phyloP scores from a whole-genome alignment of 2,113 vertebrate species.

The Tachuris rubrigastra region DNA sequence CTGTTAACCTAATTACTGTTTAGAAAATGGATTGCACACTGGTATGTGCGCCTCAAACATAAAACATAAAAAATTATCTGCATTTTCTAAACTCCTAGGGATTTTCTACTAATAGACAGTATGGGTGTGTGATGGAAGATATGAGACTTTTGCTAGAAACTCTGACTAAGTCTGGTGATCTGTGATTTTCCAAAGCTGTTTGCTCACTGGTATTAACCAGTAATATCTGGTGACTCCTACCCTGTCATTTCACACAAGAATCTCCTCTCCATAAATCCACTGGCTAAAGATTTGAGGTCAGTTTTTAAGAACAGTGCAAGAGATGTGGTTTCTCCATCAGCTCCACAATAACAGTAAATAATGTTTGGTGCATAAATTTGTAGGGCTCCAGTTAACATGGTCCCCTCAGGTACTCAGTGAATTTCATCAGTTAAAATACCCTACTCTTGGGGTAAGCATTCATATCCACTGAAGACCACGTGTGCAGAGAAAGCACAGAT shows the following conservation, averaged over 20 bases:
- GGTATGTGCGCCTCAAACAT: neutral
- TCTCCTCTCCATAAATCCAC: neutral
- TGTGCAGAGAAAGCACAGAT: neutral
- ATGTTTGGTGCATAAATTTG: neutral
- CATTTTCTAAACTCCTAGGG: neutral
- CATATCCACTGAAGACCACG: neutral
- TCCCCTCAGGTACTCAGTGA: neutral
- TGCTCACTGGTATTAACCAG: neutral
- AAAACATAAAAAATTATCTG: neutral
- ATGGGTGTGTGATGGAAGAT: neutral
- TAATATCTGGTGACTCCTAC: neutral
- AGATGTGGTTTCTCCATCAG: neutral
- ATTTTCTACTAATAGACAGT: neutral
- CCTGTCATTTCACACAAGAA: neutral
- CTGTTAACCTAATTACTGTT: slow-evolving; percentile 15
- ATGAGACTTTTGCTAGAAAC: neutral
- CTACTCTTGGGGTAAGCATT: neutral
- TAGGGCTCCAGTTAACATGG: neutral
- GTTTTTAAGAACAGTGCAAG: neutral
- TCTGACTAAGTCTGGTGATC: neutral
- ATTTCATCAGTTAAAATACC: neutral
- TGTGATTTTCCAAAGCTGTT: neutral
- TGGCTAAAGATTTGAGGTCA: neutral
- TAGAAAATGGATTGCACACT: slow-evolving; percentile 15
- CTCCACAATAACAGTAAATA: neutral